Base-by-base conservation (phyloP, 2,888 invertebrate species). In the Drosophila parthenogenetica region DNA sequence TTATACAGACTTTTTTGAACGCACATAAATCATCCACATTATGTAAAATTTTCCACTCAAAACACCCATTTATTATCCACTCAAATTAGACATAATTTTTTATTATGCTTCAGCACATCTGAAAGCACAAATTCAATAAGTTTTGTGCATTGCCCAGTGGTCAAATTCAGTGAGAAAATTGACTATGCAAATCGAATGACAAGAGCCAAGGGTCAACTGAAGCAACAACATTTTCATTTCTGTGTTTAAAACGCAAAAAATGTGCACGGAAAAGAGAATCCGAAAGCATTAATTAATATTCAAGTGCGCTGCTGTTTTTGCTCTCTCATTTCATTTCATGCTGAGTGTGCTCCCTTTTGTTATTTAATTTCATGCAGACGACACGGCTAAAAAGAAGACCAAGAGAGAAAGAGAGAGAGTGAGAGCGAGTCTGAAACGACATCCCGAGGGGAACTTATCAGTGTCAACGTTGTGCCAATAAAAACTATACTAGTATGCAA, bases 401-500 rank as follows among this genome's bases (percentile, higher is more conserved):
- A 29, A 17, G 17, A 51, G 40, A 14, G 10, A 7, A 22, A 39
- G 14, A 25, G 25, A 16, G 39, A 46, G 39, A 13, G 35, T 13
- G 13, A 2, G 35, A 35, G 19, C 35, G 25, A 25, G 48, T 46
- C 51, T 39, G 29, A 51, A 60, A 35, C 46, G 53, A 66, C 19
- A 49, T 60, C 86, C 79, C 80, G 57, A 51, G 86, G 86, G 87
- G 80, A 79, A 83, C 89, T 86, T 86, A 86, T 86, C 86, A 86
- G 89, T 86, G 88, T 86, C 88, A 86, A 87, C 87, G 79, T 78
- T 86, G 87, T 87, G 87, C 89, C 84, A 86, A 87, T 86, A 86
- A 86, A 86, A 86, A 86, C 86, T 88, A 86, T 88, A 86, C 87
- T 73, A 65, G 87, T 78, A 86, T 85, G 89, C 85, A 89, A 85